A percentile compares a stretch with the other conserved stretches of the same genome.
These are phyloP conservation scores for Notodonta dromedarius DNA, from an alignment of 2,888 invertebrate species.

Conservation along the genomic window DNA sequence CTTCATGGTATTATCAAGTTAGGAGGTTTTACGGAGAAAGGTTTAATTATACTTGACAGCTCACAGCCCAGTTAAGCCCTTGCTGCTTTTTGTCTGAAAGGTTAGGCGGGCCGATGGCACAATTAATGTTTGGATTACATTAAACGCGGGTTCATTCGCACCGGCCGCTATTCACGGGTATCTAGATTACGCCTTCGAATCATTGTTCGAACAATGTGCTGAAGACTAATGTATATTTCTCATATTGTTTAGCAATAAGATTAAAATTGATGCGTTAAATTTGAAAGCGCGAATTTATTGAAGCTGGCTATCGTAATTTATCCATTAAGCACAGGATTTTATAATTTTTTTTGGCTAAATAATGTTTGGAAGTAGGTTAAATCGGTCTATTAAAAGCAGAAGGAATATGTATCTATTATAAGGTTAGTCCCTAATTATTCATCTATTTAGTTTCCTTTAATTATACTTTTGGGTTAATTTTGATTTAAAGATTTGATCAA, in stretches of 20 bases:
- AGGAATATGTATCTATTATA: too few species aligned
- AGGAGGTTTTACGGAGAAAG: slow-evolving; percentile 13
- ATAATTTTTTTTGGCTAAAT: background rate
- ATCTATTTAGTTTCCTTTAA: background rate
- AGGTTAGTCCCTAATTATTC: too few species aligned
- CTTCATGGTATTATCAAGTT: background rate
- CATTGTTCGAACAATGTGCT: slow-evolving; percentile 67
- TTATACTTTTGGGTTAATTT: too few species aligned
- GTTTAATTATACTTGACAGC: slow-evolving; percentile 26
- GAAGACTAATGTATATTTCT: slow-evolving; percentile 48
- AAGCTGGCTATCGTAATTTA: background rate
- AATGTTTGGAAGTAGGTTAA: too few species aligned
- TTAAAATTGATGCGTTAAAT: slow-evolving; percentile 8
- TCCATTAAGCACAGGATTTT: background rate
- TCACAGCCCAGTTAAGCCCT: slow-evolving; percentile 52
- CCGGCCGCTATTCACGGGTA: slow-evolving; percentile 70
- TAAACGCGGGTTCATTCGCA: slow-evolving; percentile 80
- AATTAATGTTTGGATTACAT: slow-evolving; percentile 75
- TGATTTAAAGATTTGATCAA: too few species aligned
- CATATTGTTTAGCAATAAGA: slow-evolving; percentile 30
- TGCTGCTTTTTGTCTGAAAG: slow-evolving; percentile 67
- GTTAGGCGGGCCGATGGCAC: slow-evolving; percentile 77
- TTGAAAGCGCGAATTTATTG: background rate
- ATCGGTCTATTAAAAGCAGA: too few species aligned
- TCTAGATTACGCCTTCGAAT: slow-evolving; percentile 72